phyloP scores from a whole-genome alignment of 1,140 invertebrate species.

The Cecropterus lyciades region DNA sequence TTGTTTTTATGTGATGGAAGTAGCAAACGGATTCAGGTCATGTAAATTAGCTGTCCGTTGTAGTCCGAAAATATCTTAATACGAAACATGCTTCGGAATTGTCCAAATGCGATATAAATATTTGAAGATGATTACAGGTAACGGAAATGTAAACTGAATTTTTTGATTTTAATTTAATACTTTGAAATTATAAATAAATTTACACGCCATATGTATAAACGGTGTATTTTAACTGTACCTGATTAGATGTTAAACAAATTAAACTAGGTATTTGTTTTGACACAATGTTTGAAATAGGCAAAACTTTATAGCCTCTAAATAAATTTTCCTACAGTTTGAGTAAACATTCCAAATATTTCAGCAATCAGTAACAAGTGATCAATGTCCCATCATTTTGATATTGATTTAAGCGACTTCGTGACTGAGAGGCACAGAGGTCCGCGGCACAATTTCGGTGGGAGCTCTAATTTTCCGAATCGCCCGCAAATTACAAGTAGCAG shows the following conservation, averaged over 20 bases:
- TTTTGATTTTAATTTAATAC: too few species aligned
- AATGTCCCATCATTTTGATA: conserved; percentile 22
- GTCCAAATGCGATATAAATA: too few species aligned
- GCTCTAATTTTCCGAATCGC: conserved; percentile 42
- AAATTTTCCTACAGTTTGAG: conserved; percentile 8
- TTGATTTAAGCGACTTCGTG: conserved; percentile 27
- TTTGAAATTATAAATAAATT: too few species aligned
- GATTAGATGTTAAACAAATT: background rate
- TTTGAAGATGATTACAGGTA: too few species aligned
- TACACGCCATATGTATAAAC: too few species aligned
- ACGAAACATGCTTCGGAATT: too few species aligned
- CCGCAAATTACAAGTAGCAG: conserved; percentile 61
- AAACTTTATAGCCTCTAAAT: conserved; percentile 5
- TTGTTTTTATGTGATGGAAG: background rate
- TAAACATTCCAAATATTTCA: conserved; percentile 18
- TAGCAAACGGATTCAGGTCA: too few species aligned
- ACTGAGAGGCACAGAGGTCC: conserved; percentile 20
- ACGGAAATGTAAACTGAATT: background rate
- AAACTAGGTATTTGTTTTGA: background rate
- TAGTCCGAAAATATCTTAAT: too few species aligned
- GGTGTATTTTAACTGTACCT: conserved; percentile 17
- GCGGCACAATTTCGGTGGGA: conserved; percentile 24
- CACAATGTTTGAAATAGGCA: background rate
- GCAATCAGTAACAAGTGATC: conserved; percentile 22
- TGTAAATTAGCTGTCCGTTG: too few species aligned